These are phyloP conservation scores for Phylloscopus collybita DNA, from an alignment of 2,797 vertebrate genomes.

Conservation along the genomic window DNA sequence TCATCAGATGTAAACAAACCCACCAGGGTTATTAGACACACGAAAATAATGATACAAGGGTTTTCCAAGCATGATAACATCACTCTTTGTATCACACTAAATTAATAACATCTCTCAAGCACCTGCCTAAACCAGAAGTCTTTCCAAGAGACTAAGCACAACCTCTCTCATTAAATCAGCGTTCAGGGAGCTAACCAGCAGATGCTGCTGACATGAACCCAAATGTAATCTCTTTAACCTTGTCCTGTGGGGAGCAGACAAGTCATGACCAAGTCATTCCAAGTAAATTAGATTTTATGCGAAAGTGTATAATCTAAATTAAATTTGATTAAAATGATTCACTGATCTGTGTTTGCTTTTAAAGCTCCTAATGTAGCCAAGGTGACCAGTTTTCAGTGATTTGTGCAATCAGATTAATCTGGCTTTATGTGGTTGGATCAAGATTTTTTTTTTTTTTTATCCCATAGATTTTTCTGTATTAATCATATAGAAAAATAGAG, in stretches of 20 bases:
- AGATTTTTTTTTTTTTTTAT: neutral
- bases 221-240: constrained; percentile 95
- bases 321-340: constrained; percentile 77
- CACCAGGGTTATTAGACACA: neutral
- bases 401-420: constrained; percentile 15
- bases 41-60: neutral
- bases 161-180: constrained; percentile 88
- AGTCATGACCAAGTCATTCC: constrained; percentile 87
- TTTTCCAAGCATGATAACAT: constrained; percentile 34
- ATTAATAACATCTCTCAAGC: constrained; percentile 73
- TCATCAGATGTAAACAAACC: constrained; percentile 2
- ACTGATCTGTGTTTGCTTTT: constrained; percentile 72
- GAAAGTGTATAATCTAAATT: constrained; percentile 78
- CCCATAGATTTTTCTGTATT: neutral
- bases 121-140: constrained; percentile 80
- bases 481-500: neutral
- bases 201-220: constrained; percentile 87
- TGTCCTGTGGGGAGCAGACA: constrained; percentile 82
- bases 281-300: constrained; percentile 83
- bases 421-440: constrained; percentile 12
- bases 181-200: constrained; percentile 80
- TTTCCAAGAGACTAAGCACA: constrained; percentile 84
- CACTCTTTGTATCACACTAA: constrained; percentile 39
- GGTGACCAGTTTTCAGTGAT: constrained; percentile 19
- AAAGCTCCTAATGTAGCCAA: constrained; percentile 47